phyloP scores from a whole-genome alignment of 2,888 invertebrate genomes.

The Gasteruption jaculator region DNA sequence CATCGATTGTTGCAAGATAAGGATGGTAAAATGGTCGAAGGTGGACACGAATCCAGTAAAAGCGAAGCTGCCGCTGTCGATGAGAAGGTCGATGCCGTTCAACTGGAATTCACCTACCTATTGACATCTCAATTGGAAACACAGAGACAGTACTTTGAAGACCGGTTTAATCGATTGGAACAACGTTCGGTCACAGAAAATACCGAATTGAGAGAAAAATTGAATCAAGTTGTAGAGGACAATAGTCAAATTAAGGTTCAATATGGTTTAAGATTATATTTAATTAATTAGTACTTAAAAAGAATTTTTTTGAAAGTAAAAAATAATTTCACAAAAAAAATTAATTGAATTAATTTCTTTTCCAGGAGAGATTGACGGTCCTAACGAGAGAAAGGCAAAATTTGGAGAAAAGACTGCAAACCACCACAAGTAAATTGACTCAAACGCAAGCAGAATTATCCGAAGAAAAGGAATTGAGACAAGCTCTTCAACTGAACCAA shows the following conservation, averaged over 20 bases:
- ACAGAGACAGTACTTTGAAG: conserved; percentile 89
- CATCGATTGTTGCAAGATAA: conserved; percentile 95
- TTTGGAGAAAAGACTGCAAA: conserved; percentile 68
- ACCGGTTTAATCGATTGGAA: conserved; percentile 59
- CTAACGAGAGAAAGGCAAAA: conserved; percentile 64
- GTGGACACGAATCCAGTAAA: conserved; percentile 52
- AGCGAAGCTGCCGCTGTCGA: conserved; percentile 60
- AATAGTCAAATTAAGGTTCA: conserved; percentile 47
- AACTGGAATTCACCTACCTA: conserved; percentile 94
- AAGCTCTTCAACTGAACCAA: conserved; percentile 72
- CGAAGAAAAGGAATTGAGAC: conserved; percentile 83
- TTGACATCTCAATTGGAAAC: conserved; percentile 93
- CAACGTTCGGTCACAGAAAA: conserved; percentile 54
- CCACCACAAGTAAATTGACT: conserved; percentile 62
- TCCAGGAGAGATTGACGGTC: conserved; percentile 54
- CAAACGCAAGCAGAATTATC: conserved; percentile 67
- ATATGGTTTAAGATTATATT: background rate
- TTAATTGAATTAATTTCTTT: conserved; percentile 13
- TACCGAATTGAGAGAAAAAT: conserved; percentile 56
- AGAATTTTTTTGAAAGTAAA: no score
- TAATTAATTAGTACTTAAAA: background rate
- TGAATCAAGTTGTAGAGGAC: conserved; percentile 54
- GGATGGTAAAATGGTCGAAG: conserved; percentile 92
- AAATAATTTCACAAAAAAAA: conserved; percentile 4
- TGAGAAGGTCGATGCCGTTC: conserved; percentile 91